These are phyloP conservation scores for Eupithecia centaureata DNA, from an alignment of 2,888 invertebrate genomes.

Conservation along the genomic window DNA sequence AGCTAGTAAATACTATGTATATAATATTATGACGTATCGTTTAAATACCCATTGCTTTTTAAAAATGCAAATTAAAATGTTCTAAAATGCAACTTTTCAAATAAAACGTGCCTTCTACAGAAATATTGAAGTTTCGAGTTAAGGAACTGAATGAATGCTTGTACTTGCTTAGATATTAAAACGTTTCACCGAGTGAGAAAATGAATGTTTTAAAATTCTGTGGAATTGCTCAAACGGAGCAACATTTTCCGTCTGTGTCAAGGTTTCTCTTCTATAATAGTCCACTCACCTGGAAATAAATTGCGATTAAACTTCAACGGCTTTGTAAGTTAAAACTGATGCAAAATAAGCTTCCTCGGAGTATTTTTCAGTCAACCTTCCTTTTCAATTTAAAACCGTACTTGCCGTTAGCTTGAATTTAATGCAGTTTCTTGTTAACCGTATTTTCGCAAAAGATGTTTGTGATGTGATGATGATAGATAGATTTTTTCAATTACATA, in stretches of 20 bases:
- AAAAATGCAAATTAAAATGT: no score
- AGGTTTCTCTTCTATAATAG: not conserved
- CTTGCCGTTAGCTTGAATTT: not conserved
- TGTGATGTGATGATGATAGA: no score
- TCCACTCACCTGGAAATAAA: not conserved
- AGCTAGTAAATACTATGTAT: no score
- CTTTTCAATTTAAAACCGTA: not conserved
- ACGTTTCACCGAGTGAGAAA: slow-evolving; percentile 4
- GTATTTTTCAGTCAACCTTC: not conserved
- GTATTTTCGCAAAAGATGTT: not conserved
- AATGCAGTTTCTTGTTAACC: not conserved
- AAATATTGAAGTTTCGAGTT: slow-evolving; percentile 25
- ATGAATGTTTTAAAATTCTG: slow-evolving; percentile 10
- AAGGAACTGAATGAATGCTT: not conserved
- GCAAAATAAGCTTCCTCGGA: slow-evolving; percentile 1
- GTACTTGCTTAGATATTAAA: slow-evolving; percentile 10
- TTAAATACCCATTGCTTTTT: no score
- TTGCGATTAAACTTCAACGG: slow-evolving; percentile 3
- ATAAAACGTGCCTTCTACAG: not conserved
- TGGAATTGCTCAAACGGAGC: not conserved
- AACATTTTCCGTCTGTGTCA: not conserved
- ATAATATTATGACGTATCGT: no score
- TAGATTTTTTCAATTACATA: no score
- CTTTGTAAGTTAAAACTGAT: slow-evolving; percentile 10
- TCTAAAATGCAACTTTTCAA: not conserved